phyloP scores from a whole-genome alignment of 2,888 invertebrate species.

The Acleris laterana region DNA sequence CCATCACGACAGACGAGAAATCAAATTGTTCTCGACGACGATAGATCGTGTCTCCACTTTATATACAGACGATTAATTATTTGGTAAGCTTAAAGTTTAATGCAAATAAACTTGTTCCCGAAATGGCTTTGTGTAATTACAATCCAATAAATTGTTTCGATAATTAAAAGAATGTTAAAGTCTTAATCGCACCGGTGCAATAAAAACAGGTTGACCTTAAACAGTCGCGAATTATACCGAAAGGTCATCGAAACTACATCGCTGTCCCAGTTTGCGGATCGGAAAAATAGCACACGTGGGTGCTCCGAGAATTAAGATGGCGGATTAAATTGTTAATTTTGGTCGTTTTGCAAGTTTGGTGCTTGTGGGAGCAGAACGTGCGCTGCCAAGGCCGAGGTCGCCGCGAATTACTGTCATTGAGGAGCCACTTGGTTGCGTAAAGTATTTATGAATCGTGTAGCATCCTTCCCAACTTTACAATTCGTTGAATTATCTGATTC shows the following conservation, averaged over 20 bases:
- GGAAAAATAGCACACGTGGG: constrained; percentile 72
- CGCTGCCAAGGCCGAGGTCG: constrained; percentile 75
- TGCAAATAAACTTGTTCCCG: constrained; percentile 13
- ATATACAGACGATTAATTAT: constrained; percentile 37
- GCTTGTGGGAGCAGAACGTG: constrained; percentile 60
- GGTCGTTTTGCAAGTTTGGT: constrained; percentile 61
- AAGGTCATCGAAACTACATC: constrained; percentile 78
- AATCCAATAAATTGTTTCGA: constrained; percentile 25
- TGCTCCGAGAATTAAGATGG: constrained; percentile 48
- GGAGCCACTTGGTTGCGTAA: constrained; percentile 61
- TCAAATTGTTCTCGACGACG: constrained; percentile 51
- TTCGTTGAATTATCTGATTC: constrained; percentile 17
- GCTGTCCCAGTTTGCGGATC: constrained; percentile 74
- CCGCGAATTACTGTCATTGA: constrained; percentile 65
- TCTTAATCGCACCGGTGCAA: constrained; percentile 36
- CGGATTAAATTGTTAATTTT: constrained; percentile 54
- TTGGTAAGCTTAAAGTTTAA: constrained; percentile 8
- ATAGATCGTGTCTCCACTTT: constrained; percentile 41
- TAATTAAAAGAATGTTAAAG: constrained; percentile 34
- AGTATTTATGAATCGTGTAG: constrained; percentile 38
- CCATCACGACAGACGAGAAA: constrained; percentile 65
- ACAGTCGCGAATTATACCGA: constrained; percentile 70
- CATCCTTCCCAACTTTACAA: constrained; percentile 24
- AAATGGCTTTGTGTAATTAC: constrained; percentile 14
- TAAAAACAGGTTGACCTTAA: constrained; percentile 72